Base-by-base conservation (phyloP, 2,888 invertebrate species). In the Eumacrocentrus americanus region DNA sequence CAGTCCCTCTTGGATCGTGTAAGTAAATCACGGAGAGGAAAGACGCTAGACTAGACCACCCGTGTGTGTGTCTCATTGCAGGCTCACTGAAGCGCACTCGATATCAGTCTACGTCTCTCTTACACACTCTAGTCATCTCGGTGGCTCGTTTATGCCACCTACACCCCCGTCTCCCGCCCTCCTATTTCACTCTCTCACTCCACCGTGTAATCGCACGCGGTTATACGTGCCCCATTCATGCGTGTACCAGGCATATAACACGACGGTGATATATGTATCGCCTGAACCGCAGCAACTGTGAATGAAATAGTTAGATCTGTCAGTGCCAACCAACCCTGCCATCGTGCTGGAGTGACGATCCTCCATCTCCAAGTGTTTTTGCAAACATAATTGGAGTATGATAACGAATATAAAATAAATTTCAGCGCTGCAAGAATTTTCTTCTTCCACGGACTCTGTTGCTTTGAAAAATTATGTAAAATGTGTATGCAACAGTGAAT, bases 271-370 rank as follows among this genome's bases (percentile, higher is more conserved):
- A 29, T 46, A 54, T 62, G 23, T 58, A 35, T 51, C 54, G 44
- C 47, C 62, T 58, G 47, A 60, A 61, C 62, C 55, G 62, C 48
- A 62, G 65, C 67, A 66, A 72, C 72, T 66, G 70, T 74, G 70
- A 76, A 79, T 77, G 74, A 75, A 76, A 77, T 75, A 74, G 76
- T 73, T 76, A 66, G 72, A 72, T 71, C 75, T 74, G 72, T 71
- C 77, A 78, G 78, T 78, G 74, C 71, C 73, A 74, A 75, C 72
- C 73, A 74, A 77, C 73, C 72, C 73, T 71, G 72, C 70, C 73
- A 62, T 66, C 72, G 64, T 67, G 71, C 34, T 69, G 70, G 72
- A 68, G 67, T 67, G 57, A 44, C 65, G 67, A 54, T 38, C 60
- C 38, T 51, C 34, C 9, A 16, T 56, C 29, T 18, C 35, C 14